Evolutionary conservation across 2,113 vertebrate genomes (phyloP), one percentile per base, ranked within the genome.

Genomic region (Daboia siamensis): DNA sequence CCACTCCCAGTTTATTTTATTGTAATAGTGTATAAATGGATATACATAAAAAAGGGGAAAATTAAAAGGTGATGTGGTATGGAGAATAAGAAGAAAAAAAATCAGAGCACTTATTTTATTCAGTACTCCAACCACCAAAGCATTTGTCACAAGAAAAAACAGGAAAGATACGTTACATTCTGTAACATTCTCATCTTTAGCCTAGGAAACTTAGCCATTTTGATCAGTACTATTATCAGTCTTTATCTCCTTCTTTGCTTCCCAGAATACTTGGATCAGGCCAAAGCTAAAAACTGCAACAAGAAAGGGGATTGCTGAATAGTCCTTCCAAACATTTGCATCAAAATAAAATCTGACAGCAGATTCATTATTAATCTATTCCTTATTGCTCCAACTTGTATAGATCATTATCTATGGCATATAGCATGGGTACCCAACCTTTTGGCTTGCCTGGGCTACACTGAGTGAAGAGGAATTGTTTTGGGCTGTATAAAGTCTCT

Each of bases 21-120:
- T 94, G 94, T 94, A 11, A 54, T 29, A 54, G 94, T 94, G 93
- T 93, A 80, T 80, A 90, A 17, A 88, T 96, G 95, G 94, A 74
- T 69, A 88, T 74, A 39, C 9, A 55, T 55, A 88, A 88, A 69
- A 13, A 4, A 7, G 1, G 52, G 3, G 2, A 54, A 87, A 48
- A 87, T 29, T 2, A 86, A 87, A 26, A 1, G 44, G 33, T 44
- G 33, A 44, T 44, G 20, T 7, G 13, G 15, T 17, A 33, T 21
- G 33, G 33, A 80, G 51, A 87, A 29, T 86, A 44, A 86, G 1
- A n/a, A 57, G 51, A 17, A 69, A 56, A 15, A 29, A 64, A n/a
- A 5, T 52, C 46, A 33, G 7, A 57, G 1, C 29, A 52, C 4
- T 26, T 87, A 29, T 52, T 44, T 10, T 87, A 87, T 5, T 29